Evolutionary conservation across 2,113 vertebrate species (phyloP), one percentile per base, ranked within the genome.

Genomic region (Plecotus auritus): DNA sequence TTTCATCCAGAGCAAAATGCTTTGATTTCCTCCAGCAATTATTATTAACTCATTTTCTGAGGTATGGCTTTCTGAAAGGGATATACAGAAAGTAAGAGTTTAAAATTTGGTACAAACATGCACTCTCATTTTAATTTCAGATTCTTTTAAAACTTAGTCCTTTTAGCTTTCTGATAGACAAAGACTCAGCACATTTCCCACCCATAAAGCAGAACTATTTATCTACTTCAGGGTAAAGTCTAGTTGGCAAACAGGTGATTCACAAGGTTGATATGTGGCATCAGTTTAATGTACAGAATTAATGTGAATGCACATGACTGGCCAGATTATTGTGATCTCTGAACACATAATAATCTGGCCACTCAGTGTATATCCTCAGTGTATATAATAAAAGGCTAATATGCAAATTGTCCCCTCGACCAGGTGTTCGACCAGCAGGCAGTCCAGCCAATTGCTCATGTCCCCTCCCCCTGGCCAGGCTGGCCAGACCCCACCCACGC

Each of bases 21-120:
- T 97, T 72, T 97, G 96, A 95, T 95, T 94, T 22, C 89, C 97
- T 88, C 97, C 97, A 86, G 96, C 96, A 92, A 97, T 93, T 82
- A 97, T 54, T 85, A 95, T 95, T 77, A 97, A 81, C 49, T 96
- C 80, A 81, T 95, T 96, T 90, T 67, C 76, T 85, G 95, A 96
- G 40, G 47, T 42, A 12, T 9, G 28, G 74, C 67, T 91, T 93
- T 96, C 97, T 97, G 78, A 83, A 95, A 91, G 69, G 42, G 74
- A 96, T 42, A 72, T 22, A 88, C n/a, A 91, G n/a, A 88, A 66
- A 89, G 42, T 35, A 81, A 88, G 20, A 59, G 13, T 51, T 74
- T 16, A 94, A 12, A 94, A 82, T 40, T 9, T 69, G 26, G 64
- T 56, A 61, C 40, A 67, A 94, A 59, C 16, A 20, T 40, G 11